These are phyloP conservation scores for Gracilinanus agilis DNA, from an alignment of 2,113 vertebrate genomes.

Conservation along the genomic window DNA sequence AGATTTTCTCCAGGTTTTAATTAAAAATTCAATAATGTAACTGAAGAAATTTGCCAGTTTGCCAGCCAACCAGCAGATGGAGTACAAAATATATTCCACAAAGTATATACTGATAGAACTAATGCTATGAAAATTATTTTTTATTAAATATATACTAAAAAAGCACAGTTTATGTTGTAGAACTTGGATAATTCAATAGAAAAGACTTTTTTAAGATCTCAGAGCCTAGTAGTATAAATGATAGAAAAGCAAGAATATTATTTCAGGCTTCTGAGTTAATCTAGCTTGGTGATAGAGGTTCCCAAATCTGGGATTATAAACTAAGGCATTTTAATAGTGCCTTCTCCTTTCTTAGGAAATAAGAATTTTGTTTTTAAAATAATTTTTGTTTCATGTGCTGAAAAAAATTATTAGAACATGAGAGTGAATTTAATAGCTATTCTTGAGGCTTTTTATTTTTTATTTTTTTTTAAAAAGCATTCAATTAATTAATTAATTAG, in stretches of 20 bases:
- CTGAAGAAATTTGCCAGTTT: background rate
- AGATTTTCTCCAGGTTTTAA: background rate
- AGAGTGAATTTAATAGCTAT: background rate
- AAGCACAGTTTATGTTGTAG: background rate
- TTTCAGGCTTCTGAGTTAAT: background rate
- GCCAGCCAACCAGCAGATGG: constrained; percentile 6
- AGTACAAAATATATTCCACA: background rate
- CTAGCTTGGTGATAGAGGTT: background rate
- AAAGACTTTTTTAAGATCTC: background rate
- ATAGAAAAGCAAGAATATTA: background rate
- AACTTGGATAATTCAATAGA: background rate
- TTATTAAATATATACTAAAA: background rate
- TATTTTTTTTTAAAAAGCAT: no score
- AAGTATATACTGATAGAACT: background rate
- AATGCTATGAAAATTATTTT: background rate
- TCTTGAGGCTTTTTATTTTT: background rate
- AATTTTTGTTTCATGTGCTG: background rate
- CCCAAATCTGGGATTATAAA: background rate
- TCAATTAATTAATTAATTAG: no score
- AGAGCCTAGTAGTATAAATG: background rate
- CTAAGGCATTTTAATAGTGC: background rate
- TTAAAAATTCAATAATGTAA: background rate
- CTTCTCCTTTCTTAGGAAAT: background rate
- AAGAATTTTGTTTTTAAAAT: background rate
- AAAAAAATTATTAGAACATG: background rate